Percentiles rank a stretch among this genome's conserved stretches.
Conservation (phyloP, 2,113 vertebrate species). For the Bungarus multicinctus region DNA sequence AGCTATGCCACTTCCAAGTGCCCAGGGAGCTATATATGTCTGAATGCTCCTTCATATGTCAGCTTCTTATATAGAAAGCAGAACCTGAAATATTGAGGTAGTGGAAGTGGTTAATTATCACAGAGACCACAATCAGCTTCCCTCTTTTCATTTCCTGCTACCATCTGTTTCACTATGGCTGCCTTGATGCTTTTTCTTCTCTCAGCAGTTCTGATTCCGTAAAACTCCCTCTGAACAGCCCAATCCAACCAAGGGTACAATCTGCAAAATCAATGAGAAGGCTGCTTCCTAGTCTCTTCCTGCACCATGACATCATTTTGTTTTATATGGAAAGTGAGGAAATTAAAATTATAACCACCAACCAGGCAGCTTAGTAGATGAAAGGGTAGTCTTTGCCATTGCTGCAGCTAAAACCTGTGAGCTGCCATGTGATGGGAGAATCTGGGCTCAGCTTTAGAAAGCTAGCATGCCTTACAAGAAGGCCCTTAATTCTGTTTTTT, state of each 20-base stretch:
- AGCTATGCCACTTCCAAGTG: neutral
- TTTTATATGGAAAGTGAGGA: neutral
- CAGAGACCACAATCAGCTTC: neutral
- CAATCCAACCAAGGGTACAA: neutral
- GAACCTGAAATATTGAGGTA: neutral
- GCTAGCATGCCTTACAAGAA: neutral
- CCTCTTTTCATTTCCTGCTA: neutral
- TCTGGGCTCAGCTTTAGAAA: neutral
- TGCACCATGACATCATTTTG: neutral
- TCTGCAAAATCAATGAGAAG: neutral
- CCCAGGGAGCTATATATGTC: neutral
- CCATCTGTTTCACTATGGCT: neutral
- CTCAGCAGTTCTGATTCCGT: neutral
- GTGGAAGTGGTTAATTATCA: neutral
- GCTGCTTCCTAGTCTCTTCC: neutral
- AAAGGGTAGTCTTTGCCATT: neutral
- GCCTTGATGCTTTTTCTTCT: neutral
- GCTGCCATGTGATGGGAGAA: neutral
- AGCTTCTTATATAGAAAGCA: neutral
- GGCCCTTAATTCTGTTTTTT: neutral
- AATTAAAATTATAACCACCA: neutral
- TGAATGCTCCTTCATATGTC: neutral
- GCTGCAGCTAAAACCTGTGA: neutral
- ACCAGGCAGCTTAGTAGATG: neutral
- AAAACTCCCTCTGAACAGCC: neutral